Percentiles rank a stretch among this genome's conserved stretches.
phyloP scores from a whole-genome alignment of 2,113 vertebrate species.

The Sapajus apella region DNA sequence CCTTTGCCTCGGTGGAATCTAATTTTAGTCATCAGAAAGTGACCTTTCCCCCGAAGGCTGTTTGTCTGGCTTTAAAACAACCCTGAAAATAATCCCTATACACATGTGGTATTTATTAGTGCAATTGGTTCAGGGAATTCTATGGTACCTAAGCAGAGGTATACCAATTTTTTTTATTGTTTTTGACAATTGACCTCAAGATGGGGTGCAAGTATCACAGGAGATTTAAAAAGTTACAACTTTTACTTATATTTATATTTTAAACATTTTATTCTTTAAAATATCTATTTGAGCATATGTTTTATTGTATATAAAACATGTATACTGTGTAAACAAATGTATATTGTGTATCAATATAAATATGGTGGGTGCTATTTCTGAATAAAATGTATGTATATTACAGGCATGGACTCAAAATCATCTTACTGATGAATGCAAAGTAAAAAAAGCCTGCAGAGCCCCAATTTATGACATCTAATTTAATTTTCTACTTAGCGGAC shows the following conservation, averaged over 20 bases:
- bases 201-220: background rate
- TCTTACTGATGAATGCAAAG: background rate
- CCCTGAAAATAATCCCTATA: conserved; percentile 46
- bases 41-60: conserved; percentile 60
- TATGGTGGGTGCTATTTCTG: background rate
- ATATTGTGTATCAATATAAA: no score
- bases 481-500: conserved; percentile 15
- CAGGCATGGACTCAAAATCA: background rate
- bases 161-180: background rate
- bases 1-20: conserved; percentile 48
- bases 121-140: background rate
- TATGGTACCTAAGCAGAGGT: background rate
- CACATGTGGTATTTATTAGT: conserved; percentile 10
- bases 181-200: background rate
- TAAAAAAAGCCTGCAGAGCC: background rate
- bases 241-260: background rate
- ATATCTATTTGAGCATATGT: background rate
- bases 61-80: conserved; percentile 53
- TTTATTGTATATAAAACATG: background rate
- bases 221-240: background rate
- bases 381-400: background rate
- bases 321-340: no score
- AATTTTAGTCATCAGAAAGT: conserved; percentile 61
- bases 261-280: conserved; percentile 1
- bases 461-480: conserved; percentile 10